Base-by-base conservation (phyloP, 2,888 invertebrate genomes). In the Elegia similella region DNA sequence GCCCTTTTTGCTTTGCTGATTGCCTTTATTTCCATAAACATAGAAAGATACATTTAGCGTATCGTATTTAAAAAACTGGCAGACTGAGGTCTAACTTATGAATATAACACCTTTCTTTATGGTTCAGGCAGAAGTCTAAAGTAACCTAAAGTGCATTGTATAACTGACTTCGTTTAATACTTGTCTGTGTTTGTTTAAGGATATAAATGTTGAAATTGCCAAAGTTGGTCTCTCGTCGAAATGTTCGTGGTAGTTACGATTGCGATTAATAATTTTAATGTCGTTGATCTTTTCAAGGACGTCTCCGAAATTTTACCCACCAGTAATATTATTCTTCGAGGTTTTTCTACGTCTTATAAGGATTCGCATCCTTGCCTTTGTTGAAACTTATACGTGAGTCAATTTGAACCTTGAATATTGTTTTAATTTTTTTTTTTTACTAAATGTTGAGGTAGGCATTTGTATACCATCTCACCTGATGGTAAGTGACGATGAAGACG, bases 151-250 rank as follows among this genome's bases (percentile, higher is more conserved):
- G 2, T 1, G n/a, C 12, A 62, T 57, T 56, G 56, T 42, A 16
- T 7, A 43, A 43, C 16, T 7, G 56, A 57, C 59, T 48, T 52
- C n/a, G 2, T 38, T 38, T 38, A 12, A 38, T 38, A 38, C 38
- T n/a, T 38, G 38, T 23, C 23, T 12, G 10, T 38, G 38, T 38
- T 38, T 38, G 38, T 38, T 38, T 38, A 38, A 38, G n/a, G 38
- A 38, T 38, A 38, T n/a, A 38, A 38, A 38, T 15, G 8, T 47
- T 44, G 34, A 17, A 30, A 16, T 32, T 13, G 46, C 12, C 30
- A 32, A 30, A 48, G 13, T 48, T 7, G 13, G n/a, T 29, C 12
- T 48, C 48, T 32, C 30, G 17, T 48, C 13, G 16, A 17, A 10
- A 43, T 15, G 48, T 7, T 15, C 7, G 46, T 23, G 16, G 8